These are phyloP conservation scores for Remorina albescens DNA, from an alignment of 2,797 vertebrate species.

Conservation along the genomic window DNA sequence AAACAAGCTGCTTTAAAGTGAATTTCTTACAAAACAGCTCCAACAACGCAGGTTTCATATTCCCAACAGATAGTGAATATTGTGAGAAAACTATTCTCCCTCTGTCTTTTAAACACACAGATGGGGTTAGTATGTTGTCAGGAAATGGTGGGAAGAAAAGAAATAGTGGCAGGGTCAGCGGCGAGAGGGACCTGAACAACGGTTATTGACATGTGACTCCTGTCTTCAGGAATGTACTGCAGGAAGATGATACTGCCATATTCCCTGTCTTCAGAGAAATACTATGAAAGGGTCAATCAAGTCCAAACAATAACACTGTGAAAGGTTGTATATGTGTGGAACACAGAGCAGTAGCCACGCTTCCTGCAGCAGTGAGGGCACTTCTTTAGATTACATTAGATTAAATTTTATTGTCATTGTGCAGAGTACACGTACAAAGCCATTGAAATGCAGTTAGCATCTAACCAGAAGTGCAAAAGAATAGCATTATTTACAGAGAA, in stretches of 20 bases:
- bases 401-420: too few species aligned
- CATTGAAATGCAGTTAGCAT: too few species aligned
- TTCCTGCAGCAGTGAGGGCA: not conserved
- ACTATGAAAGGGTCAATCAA: slow-evolving; percentile 50
- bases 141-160: slow-evolving; percentile 20
- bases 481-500: too few species aligned
- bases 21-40: slow-evolving; percentile 52
- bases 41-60: slow-evolving; percentile 38
- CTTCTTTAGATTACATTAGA: too few species aligned
- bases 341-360: slow-evolving; percentile 1
- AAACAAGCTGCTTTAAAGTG: slow-evolving; percentile 30
- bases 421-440: too few species aligned
- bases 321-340: slow-evolving; percentile 17
- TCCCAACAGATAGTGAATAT: slow-evolving; percentile 18
- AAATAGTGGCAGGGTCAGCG: slow-evolving; percentile 36
- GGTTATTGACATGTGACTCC: slow-evolving; percentile 63
- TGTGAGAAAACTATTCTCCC: not conserved
- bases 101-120: too few species aligned
- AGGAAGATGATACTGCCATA: slow-evolving; percentile 41
- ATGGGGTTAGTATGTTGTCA: slow-evolving; percentile 46
- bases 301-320: slow-evolving; percentile 32
- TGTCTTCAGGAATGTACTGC: slow-evolving; percentile 68
- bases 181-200: slow-evolving; percentile 42
- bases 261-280: slow-evolving; percentile 8
- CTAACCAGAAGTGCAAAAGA: too few species aligned